Evolutionary conservation across 2,888 invertebrate species (phyloP), one percentile per base, ranked within the genome.

Genomic region (Neoscelio sp.): DNA sequence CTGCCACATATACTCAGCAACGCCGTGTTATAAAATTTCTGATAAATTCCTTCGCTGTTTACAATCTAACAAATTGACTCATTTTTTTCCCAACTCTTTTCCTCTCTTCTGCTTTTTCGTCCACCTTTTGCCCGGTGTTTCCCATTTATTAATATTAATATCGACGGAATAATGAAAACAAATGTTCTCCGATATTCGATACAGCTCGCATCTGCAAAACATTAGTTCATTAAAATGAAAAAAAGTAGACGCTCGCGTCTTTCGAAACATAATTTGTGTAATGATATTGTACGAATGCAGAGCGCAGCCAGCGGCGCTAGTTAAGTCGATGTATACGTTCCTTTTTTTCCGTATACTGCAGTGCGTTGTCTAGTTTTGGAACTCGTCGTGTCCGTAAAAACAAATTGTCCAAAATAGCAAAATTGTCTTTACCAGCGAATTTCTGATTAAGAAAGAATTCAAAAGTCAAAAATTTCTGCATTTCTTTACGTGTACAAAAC

Each of bases 61-160:
- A 44, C 54, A 73, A 73, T 73, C 64, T 28, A 73, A 73, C 64
- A 50, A 64, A 73, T 64, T 64, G 38, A 70, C 70, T 60, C 42
- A 58, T 70, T 50, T 60, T 70, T 65, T 28, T 5, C 8, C 10
- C 17, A 33, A n/a, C 44, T 28, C 40, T 26, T 15, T 10, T 26
- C 38, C 30, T 46, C 12, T 62, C 10, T 8, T 28, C 15, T 52
- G 10, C 12, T 7, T 20, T 13, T 35, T 18, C 12, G n/a, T 26
- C 26, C 20, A 3, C 35, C 30, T 52, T 50, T 3, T 30, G 10
- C n/a, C 28, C 13, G n/a, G 17, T 17, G 30, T 10, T 52, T 52
- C 20, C 7, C 35, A 40, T 56, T 40, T 56, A 38, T 56, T 38
- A 23, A 23, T 23, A 23, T 50, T 50, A 52, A 52, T 18, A 35